Conservation (phyloP, 2,113 vertebrate species). For the Hepsetus odoe region DNA sequence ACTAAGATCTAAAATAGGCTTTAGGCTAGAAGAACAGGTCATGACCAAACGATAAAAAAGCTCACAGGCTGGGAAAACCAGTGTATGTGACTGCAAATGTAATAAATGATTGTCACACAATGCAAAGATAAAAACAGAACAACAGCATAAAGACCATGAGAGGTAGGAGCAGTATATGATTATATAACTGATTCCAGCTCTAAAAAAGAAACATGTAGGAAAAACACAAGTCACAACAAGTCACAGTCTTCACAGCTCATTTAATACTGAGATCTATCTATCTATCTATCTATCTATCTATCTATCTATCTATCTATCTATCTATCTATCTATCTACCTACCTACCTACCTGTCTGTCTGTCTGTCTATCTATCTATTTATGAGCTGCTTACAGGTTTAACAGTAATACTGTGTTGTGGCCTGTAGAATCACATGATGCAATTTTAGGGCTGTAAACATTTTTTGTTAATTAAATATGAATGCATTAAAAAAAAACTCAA, state of each 20-base stretch:
- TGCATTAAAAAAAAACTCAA: no score
- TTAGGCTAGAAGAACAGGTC: constrained; percentile 45
- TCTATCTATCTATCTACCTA: no score
- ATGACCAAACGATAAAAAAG: constrained; percentile 54
- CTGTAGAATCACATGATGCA: no score
- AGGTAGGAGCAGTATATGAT: background rate
- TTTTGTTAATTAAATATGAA: no score
- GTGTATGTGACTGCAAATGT: background rate
- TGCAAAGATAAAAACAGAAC: background rate
- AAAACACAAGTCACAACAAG: no score
- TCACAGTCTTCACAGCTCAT: background rate
- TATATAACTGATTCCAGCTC: constrained; percentile 12
- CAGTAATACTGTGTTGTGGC: no score
- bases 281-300: background rate
- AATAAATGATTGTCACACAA: background rate
- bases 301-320: background rate
- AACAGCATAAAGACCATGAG: background rate
- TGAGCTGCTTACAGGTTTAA: no score
- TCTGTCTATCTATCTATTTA: no score
- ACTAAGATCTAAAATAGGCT: constrained; percentile 56
- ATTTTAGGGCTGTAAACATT: no score
- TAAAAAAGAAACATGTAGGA: background rate
- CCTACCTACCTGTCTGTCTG: no score
- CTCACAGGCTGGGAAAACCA: constrained; percentile 39
- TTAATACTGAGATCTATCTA: background rate